These are phyloP conservation scores for Andricus grossulariae DNA, from an alignment of 1,140 invertebrate genomes.

Conservation along the genomic window DNA sequence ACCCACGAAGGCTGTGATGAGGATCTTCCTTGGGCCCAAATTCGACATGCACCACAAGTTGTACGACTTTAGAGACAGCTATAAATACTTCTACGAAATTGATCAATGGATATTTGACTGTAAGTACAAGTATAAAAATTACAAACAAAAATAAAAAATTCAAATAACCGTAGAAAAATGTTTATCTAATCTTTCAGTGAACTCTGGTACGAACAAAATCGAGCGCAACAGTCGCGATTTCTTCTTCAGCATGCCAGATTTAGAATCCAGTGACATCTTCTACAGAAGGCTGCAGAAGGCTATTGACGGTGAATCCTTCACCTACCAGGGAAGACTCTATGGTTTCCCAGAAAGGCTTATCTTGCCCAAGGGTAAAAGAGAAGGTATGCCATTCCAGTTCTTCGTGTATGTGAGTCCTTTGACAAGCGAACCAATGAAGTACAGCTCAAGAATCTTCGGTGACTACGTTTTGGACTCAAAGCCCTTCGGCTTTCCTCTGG, in stretches of 20 bases:
- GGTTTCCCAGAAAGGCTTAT: constrained; percentile 81
- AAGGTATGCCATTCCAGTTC: constrained; percentile 80
- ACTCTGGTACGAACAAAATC: constrained; percentile 67
- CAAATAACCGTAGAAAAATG: no score
- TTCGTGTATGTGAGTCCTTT: constrained; percentile 81
- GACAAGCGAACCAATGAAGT: constrained; percentile 54
- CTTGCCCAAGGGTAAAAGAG: constrained; percentile 81
- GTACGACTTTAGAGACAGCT: constrained; percentile 73
- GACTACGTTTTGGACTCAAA: constrained; percentile 60
- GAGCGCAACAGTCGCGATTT: constrained; percentile 69
- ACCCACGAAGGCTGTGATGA: constrained; percentile 76
- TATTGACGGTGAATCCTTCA: constrained; percentile 55
- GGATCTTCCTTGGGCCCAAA: constrained; percentile 84
- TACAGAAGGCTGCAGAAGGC: constrained; percentile 60
- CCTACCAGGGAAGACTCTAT: constrained; percentile 61
- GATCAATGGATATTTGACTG: constrained; percentile 71
- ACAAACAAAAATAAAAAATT: no score
- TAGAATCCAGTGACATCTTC: constrained; percentile 62
- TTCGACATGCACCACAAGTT: constrained; percentile 77
- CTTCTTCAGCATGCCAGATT: constrained; percentile 62
- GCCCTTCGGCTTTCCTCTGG: constrained; percentile 82
- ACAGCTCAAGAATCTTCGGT: constrained; percentile 62
- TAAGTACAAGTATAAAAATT: constrained; percentile 51
- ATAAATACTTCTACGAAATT: constrained; percentile 81
- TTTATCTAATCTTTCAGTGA: constrained; percentile 60